phyloP scores from a whole-genome alignment of 2,797 vertebrate species.

The Melanotaenia trifasciata region DNA sequence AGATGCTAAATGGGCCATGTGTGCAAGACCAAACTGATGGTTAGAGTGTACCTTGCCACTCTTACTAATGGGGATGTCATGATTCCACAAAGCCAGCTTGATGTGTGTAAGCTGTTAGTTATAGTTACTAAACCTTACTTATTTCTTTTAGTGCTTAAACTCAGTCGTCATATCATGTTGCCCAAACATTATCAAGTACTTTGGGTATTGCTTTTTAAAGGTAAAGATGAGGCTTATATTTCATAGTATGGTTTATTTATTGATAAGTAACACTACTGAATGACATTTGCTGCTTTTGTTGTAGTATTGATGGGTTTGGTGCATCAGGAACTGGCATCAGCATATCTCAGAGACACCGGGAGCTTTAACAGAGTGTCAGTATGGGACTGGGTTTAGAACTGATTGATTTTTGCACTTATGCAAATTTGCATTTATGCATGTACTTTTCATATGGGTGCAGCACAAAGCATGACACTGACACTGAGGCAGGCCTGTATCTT shows the following conservation, averaged over 20 bases:
- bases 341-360: neutral
- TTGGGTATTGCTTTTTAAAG: neutral
- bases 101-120: neutral
- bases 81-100: neutral
- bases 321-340: neutral
- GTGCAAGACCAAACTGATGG: neutral
- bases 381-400: neutral
- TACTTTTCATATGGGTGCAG: neutral
- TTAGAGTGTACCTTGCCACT: neutral
- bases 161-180: neutral
- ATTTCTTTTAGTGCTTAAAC: neutral
- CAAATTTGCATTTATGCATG: neutral
- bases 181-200: neutral
- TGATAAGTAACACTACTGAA: neutral
- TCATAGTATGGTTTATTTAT: neutral
- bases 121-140: neutral
- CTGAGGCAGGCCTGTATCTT: neutral
- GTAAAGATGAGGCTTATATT: neutral
- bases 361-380: neutral
- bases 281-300: neutral
- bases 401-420: neutral
- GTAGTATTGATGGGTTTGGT: neutral
- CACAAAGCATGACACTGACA: slow-evolving; percentile 2
- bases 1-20: neutral
- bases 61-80: neutral